Conservation (phyloP, 2,888 invertebrate genomes). For the Homarus gammarus region DNA sequence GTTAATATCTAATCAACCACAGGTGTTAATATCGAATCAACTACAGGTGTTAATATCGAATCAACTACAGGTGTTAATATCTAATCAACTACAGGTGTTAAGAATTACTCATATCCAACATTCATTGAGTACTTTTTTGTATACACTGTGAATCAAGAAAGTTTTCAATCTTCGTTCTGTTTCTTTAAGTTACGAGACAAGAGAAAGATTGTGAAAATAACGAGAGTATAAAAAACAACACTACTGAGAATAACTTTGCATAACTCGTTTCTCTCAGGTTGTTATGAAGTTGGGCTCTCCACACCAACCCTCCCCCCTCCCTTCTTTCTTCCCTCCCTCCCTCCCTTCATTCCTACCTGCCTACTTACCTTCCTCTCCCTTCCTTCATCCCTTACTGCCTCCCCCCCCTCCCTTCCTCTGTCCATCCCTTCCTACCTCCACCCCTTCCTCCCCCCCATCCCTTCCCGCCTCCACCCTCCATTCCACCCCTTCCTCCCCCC, state of each 20-base stretch:
- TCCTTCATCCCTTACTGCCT: too few species aligned
- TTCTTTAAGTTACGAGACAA: not conserved
- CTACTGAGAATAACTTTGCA: not conserved
- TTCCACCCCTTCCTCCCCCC: not conserved
- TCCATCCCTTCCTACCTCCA: not conserved
- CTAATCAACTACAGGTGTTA: too few species aligned
- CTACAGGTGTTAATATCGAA: too few species aligned
- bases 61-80: too few species aligned
- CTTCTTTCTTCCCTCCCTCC: not conserved
- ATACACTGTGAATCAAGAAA: not conserved
- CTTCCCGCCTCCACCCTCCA: too few species aligned
- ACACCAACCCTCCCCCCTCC: not conserved
- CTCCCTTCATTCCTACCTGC: too few species aligned
- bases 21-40: too few species aligned
- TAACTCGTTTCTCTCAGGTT: not conserved
- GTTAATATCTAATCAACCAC: too few species aligned
- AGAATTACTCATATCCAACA: too few species aligned
- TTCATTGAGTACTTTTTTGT: too few species aligned
- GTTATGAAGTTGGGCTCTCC: too few species aligned
- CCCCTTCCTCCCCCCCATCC: not conserved
- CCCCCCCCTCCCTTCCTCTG: too few species aligned
- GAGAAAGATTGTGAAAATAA: not conserved
- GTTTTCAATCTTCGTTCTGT: not conserved
- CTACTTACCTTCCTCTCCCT: not conserved
- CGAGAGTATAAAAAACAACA: not conserved